Conservation (phyloP, 2,888 invertebrate species). For the Caenorhabditis wallacei region DNA sequence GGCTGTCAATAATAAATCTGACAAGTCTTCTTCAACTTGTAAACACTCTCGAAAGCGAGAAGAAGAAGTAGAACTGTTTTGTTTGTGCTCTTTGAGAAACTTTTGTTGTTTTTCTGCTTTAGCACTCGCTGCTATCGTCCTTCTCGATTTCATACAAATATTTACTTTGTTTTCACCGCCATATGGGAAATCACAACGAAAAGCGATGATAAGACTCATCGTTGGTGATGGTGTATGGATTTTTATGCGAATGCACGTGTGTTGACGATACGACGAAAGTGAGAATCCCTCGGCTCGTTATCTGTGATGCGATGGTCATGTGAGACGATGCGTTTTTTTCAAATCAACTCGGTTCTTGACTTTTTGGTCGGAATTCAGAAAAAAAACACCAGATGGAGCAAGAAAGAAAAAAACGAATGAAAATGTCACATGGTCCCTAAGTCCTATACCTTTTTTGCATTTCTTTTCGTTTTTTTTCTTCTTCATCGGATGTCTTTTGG, state of each 20-base stretch:
- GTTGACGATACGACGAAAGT: not conserved
- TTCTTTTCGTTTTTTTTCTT: conserved; percentile 15
- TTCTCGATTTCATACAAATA: conserved; percentile 38
- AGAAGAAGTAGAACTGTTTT: conserved; percentile 26
- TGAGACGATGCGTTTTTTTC: conserved; percentile 26
- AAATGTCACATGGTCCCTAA: conserved; percentile 51
- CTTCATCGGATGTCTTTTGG: not conserved
- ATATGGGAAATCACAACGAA: conserved; percentile 12
- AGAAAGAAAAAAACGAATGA: not conserved
- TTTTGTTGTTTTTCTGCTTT: conserved; percentile 9
- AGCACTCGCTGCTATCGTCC: not conserved
- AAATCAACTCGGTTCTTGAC: conserved; percentile 23
- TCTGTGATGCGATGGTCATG: conserved; percentile 30
- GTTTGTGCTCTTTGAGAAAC: conserved; percentile 34
- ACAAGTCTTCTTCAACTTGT: conserved; percentile 40
- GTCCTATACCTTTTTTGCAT: conserved; percentile 44
- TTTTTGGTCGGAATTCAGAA: conserved; percentile 6
- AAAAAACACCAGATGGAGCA: conserved; percentile 4
- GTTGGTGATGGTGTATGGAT: conserved; percentile 20
- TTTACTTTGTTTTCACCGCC: conserved; percentile 30
- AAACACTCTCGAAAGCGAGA: conserved; percentile 17
- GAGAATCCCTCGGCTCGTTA: conserved; percentile 22
- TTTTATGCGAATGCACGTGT: conserved; percentile 29
- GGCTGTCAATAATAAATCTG: conserved; percentile 26
- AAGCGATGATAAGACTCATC: not conserved